Evolutionary conservation across 2,888 invertebrate species (phyloP).

Genomic region (Zhengitettix transpicula): DNA sequence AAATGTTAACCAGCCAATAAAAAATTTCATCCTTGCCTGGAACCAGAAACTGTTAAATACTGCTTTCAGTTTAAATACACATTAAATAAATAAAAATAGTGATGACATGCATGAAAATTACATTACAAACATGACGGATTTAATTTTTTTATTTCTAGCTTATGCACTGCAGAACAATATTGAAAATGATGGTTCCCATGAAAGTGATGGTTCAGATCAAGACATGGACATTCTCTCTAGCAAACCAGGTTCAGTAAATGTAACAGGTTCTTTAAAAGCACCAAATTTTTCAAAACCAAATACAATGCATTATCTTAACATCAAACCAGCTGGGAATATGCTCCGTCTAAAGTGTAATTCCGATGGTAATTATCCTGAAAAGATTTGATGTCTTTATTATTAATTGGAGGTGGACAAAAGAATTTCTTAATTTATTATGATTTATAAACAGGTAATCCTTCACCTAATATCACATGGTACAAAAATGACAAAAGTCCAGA

Average conservation of each 20-base stretch:
- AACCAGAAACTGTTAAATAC: too few species aligned
- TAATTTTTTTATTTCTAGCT: background rate
- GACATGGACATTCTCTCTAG: constrained; percentile 7
- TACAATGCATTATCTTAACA: constrained; percentile 29
- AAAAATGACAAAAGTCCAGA: constrained; percentile 49
- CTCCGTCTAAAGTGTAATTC: constrained; percentile 56
- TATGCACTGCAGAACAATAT: background rate
- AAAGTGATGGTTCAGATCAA: constrained; percentile 4
- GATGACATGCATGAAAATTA: too few species aligned
- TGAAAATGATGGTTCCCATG: constrained; percentile 2
- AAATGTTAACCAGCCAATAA: too few species aligned
- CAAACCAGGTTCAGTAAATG: constrained; percentile 19
- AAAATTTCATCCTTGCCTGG: too few species aligned
- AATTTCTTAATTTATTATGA: background rate
- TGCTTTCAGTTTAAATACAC: too few species aligned
- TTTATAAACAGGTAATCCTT: constrained; percentile 44
- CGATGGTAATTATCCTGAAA: constrained; percentile 27
- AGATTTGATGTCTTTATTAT: background rate
- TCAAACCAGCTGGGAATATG: constrained; percentile 66
- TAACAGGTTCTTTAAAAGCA: constrained; percentile 28
- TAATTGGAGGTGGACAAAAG: background rate
- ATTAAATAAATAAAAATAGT: too few species aligned
- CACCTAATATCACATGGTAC: constrained; percentile 73
- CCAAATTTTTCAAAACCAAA: constrained; percentile 26
- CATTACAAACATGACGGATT: too few species aligned